phyloP scores from a whole-genome alignment of 2,113 vertebrate species.

The Vidua chalybeata region DNA sequence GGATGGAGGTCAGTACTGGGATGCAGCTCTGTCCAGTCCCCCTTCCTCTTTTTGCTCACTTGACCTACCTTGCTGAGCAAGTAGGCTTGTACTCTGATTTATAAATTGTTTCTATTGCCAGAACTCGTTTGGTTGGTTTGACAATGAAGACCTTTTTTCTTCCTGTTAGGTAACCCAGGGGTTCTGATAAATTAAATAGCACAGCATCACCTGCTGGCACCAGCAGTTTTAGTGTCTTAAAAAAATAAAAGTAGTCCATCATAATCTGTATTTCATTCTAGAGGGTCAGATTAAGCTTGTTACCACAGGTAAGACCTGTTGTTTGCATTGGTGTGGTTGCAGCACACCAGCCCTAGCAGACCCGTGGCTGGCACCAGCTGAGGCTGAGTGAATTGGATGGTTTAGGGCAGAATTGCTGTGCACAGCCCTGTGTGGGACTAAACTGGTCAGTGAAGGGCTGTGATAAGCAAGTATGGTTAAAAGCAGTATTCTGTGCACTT shows the following conservation, averaged over 20 bases:
- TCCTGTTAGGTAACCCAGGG: neutral
- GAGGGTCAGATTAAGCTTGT: neutral
- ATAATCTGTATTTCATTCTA: neutral
- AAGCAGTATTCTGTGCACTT: neutral
- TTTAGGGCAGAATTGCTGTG: neutral
- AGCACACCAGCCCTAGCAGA: neutral
- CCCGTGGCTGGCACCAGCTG: neutral
- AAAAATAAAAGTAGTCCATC: neutral
- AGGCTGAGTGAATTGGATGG: neutral
- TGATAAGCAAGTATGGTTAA: neutral
- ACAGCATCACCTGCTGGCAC: neutral
- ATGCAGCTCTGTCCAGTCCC: neutral
- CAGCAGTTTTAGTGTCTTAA: neutral
- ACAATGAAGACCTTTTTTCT: neutral
- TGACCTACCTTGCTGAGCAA: neutral
- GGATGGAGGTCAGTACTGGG: slow-evolving; percentile 90
- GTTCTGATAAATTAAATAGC: neutral
- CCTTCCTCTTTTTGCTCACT: neutral
- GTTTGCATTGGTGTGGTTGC: neutral
- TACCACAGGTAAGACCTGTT: neutral
- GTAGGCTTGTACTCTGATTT: neutral
- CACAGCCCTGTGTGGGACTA: neutral
- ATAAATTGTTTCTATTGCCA: neutral
- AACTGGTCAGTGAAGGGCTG: neutral
- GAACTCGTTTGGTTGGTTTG: neutral